These are phyloP conservation scores for Capromys pilorides DNA, from an alignment of 2,797 vertebrate species.

Conservation along the genomic window DNA sequence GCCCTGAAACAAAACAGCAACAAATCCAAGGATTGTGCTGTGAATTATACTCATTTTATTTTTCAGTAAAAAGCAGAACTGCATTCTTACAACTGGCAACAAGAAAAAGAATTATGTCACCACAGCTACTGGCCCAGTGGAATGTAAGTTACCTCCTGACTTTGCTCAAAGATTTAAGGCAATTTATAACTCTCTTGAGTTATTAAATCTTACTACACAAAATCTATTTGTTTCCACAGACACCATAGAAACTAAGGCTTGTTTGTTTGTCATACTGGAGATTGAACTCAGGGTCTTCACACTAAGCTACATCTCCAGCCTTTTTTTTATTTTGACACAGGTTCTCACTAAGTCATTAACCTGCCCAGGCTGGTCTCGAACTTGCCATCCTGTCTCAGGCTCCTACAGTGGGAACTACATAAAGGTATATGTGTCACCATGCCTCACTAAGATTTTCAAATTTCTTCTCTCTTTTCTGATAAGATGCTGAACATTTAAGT, in stretches of 20 bases:
- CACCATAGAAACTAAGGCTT: neutral
- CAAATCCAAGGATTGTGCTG: neutral
- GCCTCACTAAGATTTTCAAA: neutral
- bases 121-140: neutral
- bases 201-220: conserved; percentile 7
- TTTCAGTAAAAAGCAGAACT: neutral
- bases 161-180: conserved; percentile 41
- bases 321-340: neutral
- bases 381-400: neutral
- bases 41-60: neutral
- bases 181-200: neutral
- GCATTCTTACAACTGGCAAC: neutral
- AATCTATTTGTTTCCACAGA: conserved; percentile 31
- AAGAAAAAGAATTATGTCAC: conserved; percentile 31
- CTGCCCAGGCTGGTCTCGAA: neutral
- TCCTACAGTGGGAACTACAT: neutral
- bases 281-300: neutral
- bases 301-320: neutral
- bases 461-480: neutral
- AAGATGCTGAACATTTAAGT: conserved; percentile 4
- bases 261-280: neutral
- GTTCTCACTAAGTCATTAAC: neutral
- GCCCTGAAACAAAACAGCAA: neutral
- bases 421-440: neutral
- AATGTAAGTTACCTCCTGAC: neutral